Evolutionary conservation across 2,797 vertebrate genomes (phyloP).

Genomic region (Pantherophis vulpinus): DNA sequence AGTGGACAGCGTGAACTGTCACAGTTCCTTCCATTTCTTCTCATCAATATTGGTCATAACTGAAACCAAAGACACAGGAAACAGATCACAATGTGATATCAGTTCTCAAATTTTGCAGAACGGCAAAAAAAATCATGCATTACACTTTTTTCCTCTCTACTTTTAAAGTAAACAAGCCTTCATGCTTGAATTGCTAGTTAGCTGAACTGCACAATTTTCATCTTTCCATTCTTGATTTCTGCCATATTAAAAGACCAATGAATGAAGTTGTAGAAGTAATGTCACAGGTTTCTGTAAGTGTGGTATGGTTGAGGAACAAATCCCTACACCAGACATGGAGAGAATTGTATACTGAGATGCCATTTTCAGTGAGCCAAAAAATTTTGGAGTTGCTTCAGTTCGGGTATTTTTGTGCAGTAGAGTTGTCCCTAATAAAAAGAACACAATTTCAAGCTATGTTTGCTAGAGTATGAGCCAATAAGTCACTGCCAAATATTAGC

Average conservation of each 20-base stretch:
- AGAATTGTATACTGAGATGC: not conserved
- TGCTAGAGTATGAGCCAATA: not conserved
- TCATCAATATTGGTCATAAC: constrained; percentile 62
- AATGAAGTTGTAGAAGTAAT: not conserved
- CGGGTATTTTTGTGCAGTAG: not conserved
- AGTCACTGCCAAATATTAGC: not conserved
- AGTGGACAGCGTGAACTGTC: constrained; percentile 48
- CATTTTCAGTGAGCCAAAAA: not conserved
- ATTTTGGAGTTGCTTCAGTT: not conserved
- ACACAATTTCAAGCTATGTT: not conserved
- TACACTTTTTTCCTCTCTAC: not conserved
- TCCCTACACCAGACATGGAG: not conserved
- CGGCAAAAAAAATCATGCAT: not conserved
- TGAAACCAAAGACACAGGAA: not conserved
- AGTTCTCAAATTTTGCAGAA: not conserved
- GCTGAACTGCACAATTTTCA: not conserved
- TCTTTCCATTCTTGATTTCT: not conserved
- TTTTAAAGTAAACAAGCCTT: not conserved
- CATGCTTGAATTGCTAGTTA: not conserved
- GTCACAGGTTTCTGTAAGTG: not conserved
- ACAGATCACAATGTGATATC: not conserved
- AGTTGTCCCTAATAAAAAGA: not conserved
- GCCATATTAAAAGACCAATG: not conserved
- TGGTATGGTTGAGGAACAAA: not conserved
- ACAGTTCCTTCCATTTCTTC: constrained; percentile 59